phyloP scores from a whole-genome alignment of 2,888 invertebrate genomes.

The Lacanobia oleracea region DNA sequence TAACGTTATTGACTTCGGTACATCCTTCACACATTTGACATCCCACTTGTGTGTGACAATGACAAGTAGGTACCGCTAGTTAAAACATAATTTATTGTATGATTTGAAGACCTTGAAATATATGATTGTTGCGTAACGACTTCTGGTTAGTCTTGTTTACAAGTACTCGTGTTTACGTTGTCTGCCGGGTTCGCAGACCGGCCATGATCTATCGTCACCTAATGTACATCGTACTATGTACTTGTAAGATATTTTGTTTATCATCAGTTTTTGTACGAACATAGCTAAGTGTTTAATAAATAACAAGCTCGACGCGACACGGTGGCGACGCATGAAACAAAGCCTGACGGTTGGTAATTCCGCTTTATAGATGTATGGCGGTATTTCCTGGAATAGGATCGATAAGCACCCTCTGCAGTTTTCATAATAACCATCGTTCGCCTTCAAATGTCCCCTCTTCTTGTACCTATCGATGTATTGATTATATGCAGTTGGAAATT shows the following conservation, averaged over 20 bases:
- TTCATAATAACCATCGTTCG: conserved; percentile 26
- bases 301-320: conserved; percentile 38
- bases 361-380: conserved; percentile 30
- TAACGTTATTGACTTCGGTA: background rate
- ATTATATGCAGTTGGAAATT: conserved; percentile 12
- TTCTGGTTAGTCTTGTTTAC: conserved; percentile 82
- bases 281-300: conserved; percentile 10
- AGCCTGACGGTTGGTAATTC: conserved; percentile 17
- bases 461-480: conserved; percentile 17
- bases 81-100: conserved; percentile 50
- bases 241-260: conserved; percentile 30
- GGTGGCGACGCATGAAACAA: conserved; percentile 35
- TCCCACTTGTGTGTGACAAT: conserved; percentile 15
- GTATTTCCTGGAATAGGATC: conserved; percentile 41
- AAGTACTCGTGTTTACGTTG: conserved; percentile 66
- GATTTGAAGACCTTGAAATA: conserved; percentile 74
- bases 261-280: conserved; percentile 34
- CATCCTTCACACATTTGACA: conserved; percentile 22
- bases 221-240: conserved; percentile 53
- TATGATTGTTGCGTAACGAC: conserved; percentile 71
- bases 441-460: conserved; percentile 8
- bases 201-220: conserved; percentile 79
- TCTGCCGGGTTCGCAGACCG: conserved; percentile 83
- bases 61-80: conserved; percentile 48
- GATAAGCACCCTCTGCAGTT: conserved; percentile 44